Percentiles rank a stretch among this genome's conserved stretches.
phyloP scores from a whole-genome alignment of 2,113 vertebrate genomes.

The Xiphorhynchus elegans region DNA sequence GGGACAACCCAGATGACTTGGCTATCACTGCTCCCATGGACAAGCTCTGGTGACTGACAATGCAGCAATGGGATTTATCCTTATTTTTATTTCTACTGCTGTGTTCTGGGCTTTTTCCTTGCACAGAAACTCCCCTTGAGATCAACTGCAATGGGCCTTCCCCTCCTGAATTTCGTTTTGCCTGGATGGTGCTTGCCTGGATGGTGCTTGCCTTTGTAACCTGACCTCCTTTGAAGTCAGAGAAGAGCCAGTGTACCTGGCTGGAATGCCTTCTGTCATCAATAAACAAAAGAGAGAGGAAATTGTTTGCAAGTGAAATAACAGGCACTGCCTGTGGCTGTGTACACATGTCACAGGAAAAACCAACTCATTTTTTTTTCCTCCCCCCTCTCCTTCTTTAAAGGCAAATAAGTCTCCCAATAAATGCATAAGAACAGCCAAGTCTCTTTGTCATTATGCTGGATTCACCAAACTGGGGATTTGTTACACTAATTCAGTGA shows the following conservation, averaged over 20 bases:
- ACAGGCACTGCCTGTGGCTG: slow-evolving; percentile 58
- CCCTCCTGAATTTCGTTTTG: neutral
- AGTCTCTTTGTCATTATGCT: neutral
- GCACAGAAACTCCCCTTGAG: neutral
- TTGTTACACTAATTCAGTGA: neutral
- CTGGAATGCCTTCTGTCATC: slow-evolving; percentile 66
- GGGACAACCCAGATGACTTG: neutral
- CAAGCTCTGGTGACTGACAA: neutral
- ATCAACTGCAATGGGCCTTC: neutral
- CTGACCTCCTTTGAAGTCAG: slow-evolving; percentile 60
- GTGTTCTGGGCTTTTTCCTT: neutral
- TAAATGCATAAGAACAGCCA: slow-evolving; percentile 28
- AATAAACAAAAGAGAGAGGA: slow-evolving; percentile 73
- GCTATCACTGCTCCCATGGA: accelerated
- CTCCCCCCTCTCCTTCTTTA: neutral
- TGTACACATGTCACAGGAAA: slow-evolving; percentile 67
- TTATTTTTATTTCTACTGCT: neutral
- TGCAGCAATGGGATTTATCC: neutral
- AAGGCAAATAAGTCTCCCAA: slow-evolving; percentile 64
- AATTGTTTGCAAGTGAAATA: slow-evolving; percentile 73
- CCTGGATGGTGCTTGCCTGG: slow-evolving; percentile 9
- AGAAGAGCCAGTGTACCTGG: slow-evolving; percentile 49
- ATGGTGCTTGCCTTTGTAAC: slow-evolving; percentile 48
- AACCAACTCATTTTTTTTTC: slow-evolving; percentile 9
- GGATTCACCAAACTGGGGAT: neutral